Evolutionary conservation across 2,888 invertebrate genomes (phyloP), one percentile per base, ranked within the genome.

Genomic region (Callyntrura guangdongensis): DNA sequence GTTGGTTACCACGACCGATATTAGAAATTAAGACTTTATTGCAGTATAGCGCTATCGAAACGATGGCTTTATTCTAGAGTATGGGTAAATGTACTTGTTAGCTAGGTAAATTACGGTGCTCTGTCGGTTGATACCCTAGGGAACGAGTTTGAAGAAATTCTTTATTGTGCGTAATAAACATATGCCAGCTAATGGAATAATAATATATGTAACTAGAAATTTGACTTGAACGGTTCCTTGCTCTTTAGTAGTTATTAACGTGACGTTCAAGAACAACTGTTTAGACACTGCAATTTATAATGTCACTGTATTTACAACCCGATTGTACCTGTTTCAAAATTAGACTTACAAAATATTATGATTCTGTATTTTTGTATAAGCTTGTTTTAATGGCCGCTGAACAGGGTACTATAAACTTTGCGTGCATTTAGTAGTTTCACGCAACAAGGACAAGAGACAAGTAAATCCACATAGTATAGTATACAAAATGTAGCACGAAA

Each of bases 251-350:
- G 3, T 6, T 36, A 36, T 36, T 36, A 36, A 36, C 36, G 6
- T 36, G 36, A n/a, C 14, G 56, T 56, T 56, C 56, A 56, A n/a
- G 56, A 56, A 56, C 3, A 53, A 53, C 53, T n/a, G 17, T 36
- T 36, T 36, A 56, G 17, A 17, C 56, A n/a, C 14, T 56, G n/a
- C 56, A 14, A 5, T 56, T 56, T 14, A 56, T n/a, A 56, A 56
- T 56, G 56, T n/a, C 56, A 56, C 56, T 56, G 17, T n/a, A 56
- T n/a, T 56, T n/a, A 56, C 56, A 56, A 53, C 53, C 53, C 12
- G 11, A 53, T 11, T 53, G 14, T 56, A n/a, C 17, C n/a, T 56
- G 14, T 53, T 53, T 53, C 9, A 14, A 14, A 14, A 5, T 53
- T 3, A 36, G 3, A 36, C 6, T 4, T 36, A 2, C 6, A 2